Evolutionary conservation across 2,797 vertebrate genomes (phyloP), one percentile per base, ranked within the genome.

Genomic region (Mormyrops attenuatus): DNA sequence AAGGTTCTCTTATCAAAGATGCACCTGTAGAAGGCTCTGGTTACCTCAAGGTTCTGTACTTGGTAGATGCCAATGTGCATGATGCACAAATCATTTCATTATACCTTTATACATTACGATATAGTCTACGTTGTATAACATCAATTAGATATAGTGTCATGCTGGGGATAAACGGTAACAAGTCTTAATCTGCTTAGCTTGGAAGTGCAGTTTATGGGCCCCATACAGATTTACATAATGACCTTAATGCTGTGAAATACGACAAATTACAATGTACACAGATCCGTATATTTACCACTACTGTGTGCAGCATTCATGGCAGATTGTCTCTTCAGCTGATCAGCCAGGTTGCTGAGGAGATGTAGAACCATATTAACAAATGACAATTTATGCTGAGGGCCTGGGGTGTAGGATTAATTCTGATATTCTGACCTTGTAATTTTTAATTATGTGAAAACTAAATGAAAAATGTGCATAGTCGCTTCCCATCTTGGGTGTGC

Each of bases 171-270:
- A 88, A 22, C 50, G 0, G 9, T 22, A 49, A 49, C 38, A 85
- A 47, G 52, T 77, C 38, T 89, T 9, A 11, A 77, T 88, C 41
- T 89, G 49, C 87, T 87, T 89, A 57, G 50, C 55, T 88, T 89
- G 63, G 60, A 88, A 90, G 82, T 90, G 15, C 6, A 41, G 63
- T 77, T 82, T 77, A 88, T 73, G 15, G 69, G 11, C 85, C 87
- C 66, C 34, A 77, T 26, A 49, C 38, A 52, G 41, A 50, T 53
- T 47, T 82, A 82, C 20, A 47, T 47, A 47, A 88, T 73, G 69
- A 90, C 77, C 55, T 77, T 80, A 89, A 80, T 49, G 66, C 66
- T 88, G 86, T 88, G 73, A 90, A 88, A 90, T 88, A 41, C 20
- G 9, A 88, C 73, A 66, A 82, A 52, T 73, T 34, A 53, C 66